Evolutionary conservation across 1,140 invertebrate species (phyloP).

Genomic region (Drosophila lacteicornis): DNA sequence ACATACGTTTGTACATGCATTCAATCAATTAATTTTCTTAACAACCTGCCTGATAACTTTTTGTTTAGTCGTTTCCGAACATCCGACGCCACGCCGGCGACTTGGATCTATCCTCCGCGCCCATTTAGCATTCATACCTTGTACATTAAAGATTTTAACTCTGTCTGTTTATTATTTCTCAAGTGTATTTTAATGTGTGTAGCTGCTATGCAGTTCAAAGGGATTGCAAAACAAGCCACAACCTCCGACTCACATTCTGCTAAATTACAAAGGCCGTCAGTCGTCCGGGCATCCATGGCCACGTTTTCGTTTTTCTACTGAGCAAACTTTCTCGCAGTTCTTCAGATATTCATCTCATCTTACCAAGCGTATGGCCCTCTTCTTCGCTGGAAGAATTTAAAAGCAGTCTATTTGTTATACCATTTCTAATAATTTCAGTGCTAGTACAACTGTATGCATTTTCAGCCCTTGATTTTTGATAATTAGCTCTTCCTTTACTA

Average conservation of each 20-base stretch:
- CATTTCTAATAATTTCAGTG: background rate
- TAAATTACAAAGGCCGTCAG: background rate
- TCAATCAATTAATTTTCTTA: slow-evolving; percentile 58
- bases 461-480: background rate
- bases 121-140: background rate
- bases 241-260: background rate
- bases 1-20: slow-evolving; percentile 12
- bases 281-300: slow-evolving; percentile 41
- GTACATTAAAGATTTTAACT: background rate
- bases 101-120: background rate
- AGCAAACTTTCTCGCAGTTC: slow-evolving; percentile 22
- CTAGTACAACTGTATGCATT: background rate
- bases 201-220: background rate
- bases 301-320: slow-evolving; percentile 64
- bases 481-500: background rate
- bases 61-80: slow-evolving; percentile 64
- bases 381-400: slow-evolving; percentile 4
- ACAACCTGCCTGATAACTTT: slow-evolving; percentile 43
- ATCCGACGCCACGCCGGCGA: slow-evolving; percentile 52
- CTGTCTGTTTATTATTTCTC: slow-evolving; percentile 3
- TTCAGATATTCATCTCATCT: slow-evolving; percentile 13
- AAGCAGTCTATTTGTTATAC: background rate
- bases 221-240: background rate
- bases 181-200: slow-evolving; percentile 7
- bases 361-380: background rate